phyloP scores from a whole-genome alignment of 2,888 invertebrate genomes.

The Ypsolopha scabrella region DNA sequence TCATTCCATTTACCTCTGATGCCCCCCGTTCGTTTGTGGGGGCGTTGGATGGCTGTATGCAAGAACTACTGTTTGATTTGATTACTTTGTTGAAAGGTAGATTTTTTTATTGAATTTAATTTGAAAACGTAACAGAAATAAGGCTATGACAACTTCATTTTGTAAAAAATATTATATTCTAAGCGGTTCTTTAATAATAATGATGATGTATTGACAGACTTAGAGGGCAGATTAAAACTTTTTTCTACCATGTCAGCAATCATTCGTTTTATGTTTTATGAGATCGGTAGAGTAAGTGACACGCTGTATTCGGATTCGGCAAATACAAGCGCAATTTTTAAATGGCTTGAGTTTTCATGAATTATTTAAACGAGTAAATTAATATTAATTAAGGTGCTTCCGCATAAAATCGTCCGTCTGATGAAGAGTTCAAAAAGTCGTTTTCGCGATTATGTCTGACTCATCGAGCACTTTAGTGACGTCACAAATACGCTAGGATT shows the following conservation, averaged over 20 bases:
- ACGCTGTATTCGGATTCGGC: too few species aligned
- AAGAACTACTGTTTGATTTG: conserved; percentile 15
- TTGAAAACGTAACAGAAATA: background rate
- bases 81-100: background rate
- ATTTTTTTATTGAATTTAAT: background rate
- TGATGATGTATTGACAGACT: too few species aligned
- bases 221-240: too few species aligned
- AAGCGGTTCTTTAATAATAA: too few species aligned
- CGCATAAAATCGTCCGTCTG: conserved; percentile 18
- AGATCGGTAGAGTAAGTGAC: too few species aligned
- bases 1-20: conserved; percentile 60
- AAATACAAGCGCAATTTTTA: too few species aligned
- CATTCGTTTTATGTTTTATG: too few species aligned
- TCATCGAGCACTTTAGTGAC: conserved; percentile 45
- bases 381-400: too few species aligned
- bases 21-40: conserved; percentile 23
- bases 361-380: too few species aligned
- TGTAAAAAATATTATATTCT: background rate
- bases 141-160: background rate
- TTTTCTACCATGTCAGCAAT: too few species aligned
- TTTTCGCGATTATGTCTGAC: conserved; percentile 57
- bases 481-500: conserved; percentile 12
- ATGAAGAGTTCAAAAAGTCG: conserved; percentile 51
- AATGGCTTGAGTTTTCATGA: too few species aligned
- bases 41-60: conserved; percentile 36